Evolutionary conservation across 2,113 vertebrate species (phyloP).

Genomic region (Takifugu flavidus): DNA sequence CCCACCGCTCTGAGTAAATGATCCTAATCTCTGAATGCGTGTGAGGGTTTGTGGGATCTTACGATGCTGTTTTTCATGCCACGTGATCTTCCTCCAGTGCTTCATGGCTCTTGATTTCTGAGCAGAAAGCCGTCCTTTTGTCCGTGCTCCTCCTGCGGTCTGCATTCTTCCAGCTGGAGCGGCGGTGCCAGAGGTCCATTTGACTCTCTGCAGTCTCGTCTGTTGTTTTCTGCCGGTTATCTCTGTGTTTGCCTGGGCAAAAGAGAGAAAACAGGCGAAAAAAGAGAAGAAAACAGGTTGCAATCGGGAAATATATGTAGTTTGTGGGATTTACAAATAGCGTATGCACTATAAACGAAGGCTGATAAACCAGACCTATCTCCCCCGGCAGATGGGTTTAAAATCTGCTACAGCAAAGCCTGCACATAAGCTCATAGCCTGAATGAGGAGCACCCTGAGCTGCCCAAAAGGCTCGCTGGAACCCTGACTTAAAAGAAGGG

Average conservation of each 20-base stretch:
- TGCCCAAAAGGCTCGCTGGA: conserved; percentile 58
- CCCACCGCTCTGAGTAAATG: conserved; percentile 30
- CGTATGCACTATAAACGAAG: conserved; percentile 49
- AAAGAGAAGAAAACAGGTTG: conserved; percentile 5
- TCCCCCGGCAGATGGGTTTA: conserved; percentile 63
- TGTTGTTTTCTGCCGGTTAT: conserved; percentile 17
- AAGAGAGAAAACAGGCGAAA: conserved; percentile 12
- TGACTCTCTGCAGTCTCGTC: conserved; percentile 33
- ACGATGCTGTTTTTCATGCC: conserved; percentile 22
- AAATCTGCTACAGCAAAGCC: conserved; percentile 58
- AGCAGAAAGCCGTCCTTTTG: conserved; percentile 47
- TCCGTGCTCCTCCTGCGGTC: conserved; percentile 45
- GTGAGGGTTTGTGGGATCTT: conserved; percentile 23
- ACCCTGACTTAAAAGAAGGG: conserved; percentile 55
- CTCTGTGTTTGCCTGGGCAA: conserved; percentile 12
- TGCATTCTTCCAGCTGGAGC: conserved; percentile 45
- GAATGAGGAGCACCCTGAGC: conserved; percentile 53
- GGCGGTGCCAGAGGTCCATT: conserved; percentile 36
- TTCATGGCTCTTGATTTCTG: conserved; percentile 35
- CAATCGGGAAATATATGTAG: conserved; percentile 40
- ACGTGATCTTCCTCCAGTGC: conserved; percentile 59
- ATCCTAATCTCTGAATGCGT: conserved; percentile 13
- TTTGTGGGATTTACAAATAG: conserved; percentile 51
- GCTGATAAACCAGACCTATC: conserved; percentile 61
- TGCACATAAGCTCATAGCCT: conserved; percentile 59